These are phyloP conservation scores for Pomatostomus ruficeps DNA, from an alignment of 2,113 vertebrate genomes.

Conservation along the genomic window DNA sequence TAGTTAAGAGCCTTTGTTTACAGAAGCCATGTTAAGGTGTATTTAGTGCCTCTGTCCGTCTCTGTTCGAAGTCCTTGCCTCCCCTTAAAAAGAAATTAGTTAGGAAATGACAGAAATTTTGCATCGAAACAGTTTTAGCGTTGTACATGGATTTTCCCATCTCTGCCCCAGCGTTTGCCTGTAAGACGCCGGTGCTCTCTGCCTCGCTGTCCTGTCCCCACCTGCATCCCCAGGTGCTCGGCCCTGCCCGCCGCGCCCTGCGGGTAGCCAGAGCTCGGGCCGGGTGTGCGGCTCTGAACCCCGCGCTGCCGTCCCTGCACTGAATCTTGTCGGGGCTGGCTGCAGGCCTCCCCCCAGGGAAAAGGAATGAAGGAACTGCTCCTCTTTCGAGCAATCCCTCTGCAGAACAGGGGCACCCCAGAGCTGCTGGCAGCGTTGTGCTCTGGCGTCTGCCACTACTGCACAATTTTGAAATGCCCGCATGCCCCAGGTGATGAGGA, in stretches of 20 bases:
- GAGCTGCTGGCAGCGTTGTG: neutral
- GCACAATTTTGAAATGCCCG: fast-evolving
- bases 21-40: neutral
- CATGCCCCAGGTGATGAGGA: neutral
- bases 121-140: fast-evolving
- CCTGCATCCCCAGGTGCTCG: neutral
- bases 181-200: fast-evolving
- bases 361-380: neutral
- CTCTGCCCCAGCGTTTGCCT: neutral
- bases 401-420: neutral
- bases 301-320: fast-evolving
- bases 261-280: fast-evolving
- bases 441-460: neutral
- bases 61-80: neutral
- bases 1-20: conserved; percentile 5
- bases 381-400: neutral
- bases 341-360: fast-evolving
- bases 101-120: neutral
- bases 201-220: fast-evolving
- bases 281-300: fast-evolving
- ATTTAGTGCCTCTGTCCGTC: neutral
- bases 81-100: neutral
- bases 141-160: neutral
- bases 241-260: neutral
- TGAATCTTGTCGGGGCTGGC: neutral